phyloP scores from a whole-genome alignment of 2,888 invertebrate genomes.

The Tipula confusa region DNA sequence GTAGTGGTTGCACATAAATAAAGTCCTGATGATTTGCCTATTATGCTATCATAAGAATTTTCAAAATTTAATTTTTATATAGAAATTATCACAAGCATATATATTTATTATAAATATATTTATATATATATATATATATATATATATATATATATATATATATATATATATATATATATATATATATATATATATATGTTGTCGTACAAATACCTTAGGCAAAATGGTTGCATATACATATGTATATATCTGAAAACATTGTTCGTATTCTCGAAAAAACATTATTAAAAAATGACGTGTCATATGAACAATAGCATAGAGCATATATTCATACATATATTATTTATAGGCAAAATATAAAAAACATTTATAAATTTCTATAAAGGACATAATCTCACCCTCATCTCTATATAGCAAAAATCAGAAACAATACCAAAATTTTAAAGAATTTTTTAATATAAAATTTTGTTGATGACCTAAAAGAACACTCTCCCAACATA shows the following conservation, averaged over 20 bases:
- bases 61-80: neutral
- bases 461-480: neutral
- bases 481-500: neutral
- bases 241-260: neutral
- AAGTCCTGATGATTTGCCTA: neutral
- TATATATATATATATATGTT: too few species aligned
- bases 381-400: neutral
- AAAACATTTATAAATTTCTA: too few species aligned
- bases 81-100: too few species aligned
- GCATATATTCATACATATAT: neutral
- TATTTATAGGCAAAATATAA: neutral
- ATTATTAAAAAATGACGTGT: neutral
- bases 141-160: too few species aligned
- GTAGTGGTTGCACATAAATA: neutral
- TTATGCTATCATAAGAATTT: neutral
- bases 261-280: neutral
- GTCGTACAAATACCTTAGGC: neutral
- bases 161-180: too few species aligned
- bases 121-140: too few species aligned
- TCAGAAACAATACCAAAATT: neutral
- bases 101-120: too few species aligned
- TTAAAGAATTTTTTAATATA: constrained; percentile 15
- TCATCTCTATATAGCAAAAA: neutral
- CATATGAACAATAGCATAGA: neutral
- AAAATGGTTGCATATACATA: neutral